Conservation (phyloP, 1,140 invertebrate genomes). For the Tribolium madens region DNA sequence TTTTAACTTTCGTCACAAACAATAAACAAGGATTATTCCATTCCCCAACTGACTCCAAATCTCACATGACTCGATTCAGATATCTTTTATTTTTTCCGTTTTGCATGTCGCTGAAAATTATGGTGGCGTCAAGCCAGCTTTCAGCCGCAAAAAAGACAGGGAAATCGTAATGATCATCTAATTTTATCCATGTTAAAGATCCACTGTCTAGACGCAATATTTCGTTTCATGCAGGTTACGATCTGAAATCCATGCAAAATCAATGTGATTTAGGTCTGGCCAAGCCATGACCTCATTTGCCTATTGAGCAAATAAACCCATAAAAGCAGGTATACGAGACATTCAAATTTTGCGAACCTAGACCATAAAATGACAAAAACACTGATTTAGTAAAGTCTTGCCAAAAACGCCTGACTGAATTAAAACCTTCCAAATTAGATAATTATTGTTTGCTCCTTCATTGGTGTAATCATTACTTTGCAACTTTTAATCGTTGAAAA, state of each 20-base stretch:
- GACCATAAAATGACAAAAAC: too few species aligned
- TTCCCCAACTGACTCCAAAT: slow-evolving; percentile 8
- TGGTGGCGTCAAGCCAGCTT: slow-evolving; percentile 3
- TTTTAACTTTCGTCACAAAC: slow-evolving; percentile 9
- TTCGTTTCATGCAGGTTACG: background rate
- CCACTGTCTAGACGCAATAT: slow-evolving; percentile 21
- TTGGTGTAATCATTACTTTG: background rate
- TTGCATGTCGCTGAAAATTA: background rate
- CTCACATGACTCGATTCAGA: slow-evolving; percentile 15
- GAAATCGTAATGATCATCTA: slow-evolving; percentile 9
- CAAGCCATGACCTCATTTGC: background rate
- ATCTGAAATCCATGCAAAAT: slow-evolving; percentile 1
- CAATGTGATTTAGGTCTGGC: background rate
- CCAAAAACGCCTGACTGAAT: too few species aligned
- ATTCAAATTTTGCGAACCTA: background rate
- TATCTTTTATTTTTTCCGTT: background rate
- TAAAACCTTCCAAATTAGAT: too few species aligned
- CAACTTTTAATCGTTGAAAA: background rate
- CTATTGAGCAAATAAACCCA: background rate
- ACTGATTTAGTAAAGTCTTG: too few species aligned
- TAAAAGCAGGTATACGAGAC: background rate
- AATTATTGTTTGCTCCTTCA: background rate
- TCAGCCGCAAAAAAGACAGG: background rate
- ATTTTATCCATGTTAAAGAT: background rate
- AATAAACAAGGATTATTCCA: slow-evolving; percentile 29